Evolutionary conservation across 2,113 vertebrate genomes (phyloP).

Genomic region (Pardalotus punctatus): DNA sequence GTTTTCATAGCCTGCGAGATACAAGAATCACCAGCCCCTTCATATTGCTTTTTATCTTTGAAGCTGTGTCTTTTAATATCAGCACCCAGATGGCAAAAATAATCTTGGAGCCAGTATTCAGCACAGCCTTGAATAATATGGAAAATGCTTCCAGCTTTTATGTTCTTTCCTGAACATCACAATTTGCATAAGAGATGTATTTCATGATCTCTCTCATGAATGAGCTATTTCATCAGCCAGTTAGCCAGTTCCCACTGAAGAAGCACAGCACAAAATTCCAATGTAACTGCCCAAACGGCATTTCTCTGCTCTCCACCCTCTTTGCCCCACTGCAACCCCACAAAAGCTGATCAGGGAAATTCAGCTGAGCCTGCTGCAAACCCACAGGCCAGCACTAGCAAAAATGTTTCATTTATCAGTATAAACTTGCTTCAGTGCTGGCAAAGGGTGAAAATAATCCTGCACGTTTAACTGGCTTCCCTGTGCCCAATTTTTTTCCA

Average conservation of each 20-base stretch:
- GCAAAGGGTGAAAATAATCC: background rate
- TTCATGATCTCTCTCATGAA: conserved; percentile 11
- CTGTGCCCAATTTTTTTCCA: no score
- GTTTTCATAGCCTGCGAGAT: background rate
- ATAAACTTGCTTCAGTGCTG: background rate
- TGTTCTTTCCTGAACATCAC: conserved; percentile 11
- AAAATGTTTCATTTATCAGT: background rate
- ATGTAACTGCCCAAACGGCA: background rate
- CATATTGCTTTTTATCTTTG: conserved; percentile 44
- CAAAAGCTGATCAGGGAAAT: background rate
- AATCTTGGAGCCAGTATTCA: conserved; percentile 38
- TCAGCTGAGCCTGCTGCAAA: background rate
- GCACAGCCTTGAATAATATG: conserved; percentile 3
- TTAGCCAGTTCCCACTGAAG: background rate
- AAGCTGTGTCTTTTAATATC: conserved; percentile 34
- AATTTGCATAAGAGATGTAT: conserved; percentile 39
- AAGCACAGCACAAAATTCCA: background rate
- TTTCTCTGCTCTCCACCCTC: background rate
- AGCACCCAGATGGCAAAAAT: conserved; percentile 51
- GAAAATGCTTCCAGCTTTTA: conserved; percentile 53
- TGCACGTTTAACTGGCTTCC: background rate
- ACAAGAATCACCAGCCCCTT: conserved; percentile 31
- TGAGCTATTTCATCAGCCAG: background rate
- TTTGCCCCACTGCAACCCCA: background rate
- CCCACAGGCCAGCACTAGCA: rapidly evolving